Evolutionary conservation across 2,113 vertebrate genomes (phyloP), one percentile per base, ranked within the genome.

Genomic region (Cyphomyrus discorhynchus): DNA sequence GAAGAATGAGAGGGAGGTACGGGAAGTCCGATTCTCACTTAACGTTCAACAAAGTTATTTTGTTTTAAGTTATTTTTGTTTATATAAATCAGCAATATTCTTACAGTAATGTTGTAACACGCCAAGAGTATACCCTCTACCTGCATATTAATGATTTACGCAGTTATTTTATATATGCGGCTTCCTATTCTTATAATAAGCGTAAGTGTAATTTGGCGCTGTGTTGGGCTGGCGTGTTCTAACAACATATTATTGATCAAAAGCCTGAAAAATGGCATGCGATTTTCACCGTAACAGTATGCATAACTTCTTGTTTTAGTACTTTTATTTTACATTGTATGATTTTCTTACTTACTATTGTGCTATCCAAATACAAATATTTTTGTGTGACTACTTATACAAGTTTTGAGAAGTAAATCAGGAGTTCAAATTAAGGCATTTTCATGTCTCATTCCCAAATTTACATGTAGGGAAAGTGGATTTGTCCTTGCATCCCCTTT

Each of bases 401-500:
- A 58, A 88, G 35, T 45, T 62, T 66, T 88, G 56, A 46, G 10
- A 42, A 88, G 49, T 10, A 24, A 39, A 46, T 88, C 56, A 46
- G 87, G 19, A 84, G 82, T 62, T 66, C 56, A 62, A 66, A 62
- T 66, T 66, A n/a, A 88, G 47, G 47, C 11, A 47, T 89, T 80
- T 89, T 39, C 24, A 74, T 74, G 42, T 74, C 66, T 66, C 24
- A 19, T 74, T 74, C n/a, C 5, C 42, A 49, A 31, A 88, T 88
- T 88, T 88, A 88, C 56, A 88, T 88, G 46, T 88, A 88, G 39
- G 87, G 21, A 88, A 88, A 88, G 56, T 15, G 42, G 45, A 74
- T 7, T 49, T 49, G 19, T 70, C 35, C 62, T 58, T 49, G 3
- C 45, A 15, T 1, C 10, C 35, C 35, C 21, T 10, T 39, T 70